A percentile compares a stretch with the other conserved stretches of the same genome.
Conservation (phyloP, 2,113 vertebrate species). For the Rhabdomys dilectus region DNA sequence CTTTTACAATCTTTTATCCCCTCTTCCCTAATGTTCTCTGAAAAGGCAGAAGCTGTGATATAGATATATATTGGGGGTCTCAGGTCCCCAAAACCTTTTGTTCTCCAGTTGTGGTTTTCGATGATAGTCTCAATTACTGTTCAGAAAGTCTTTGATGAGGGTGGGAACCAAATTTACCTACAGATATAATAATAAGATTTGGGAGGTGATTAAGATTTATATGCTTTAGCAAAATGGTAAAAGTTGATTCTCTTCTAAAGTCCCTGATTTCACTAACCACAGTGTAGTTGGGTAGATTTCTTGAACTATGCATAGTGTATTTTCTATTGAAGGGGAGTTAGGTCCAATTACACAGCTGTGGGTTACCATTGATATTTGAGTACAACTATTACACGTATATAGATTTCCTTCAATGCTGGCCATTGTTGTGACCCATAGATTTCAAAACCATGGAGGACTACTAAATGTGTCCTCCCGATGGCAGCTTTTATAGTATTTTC, state of each 20-base stretch:
- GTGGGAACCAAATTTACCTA: not conserved
- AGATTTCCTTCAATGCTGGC: not conserved
- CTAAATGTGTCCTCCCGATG: not conserved
- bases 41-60: not conserved
- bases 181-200: not conserved
- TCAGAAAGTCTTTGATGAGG: not conserved
- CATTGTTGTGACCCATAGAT: not conserved
- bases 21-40: not conserved
- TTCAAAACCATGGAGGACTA: not conserved
- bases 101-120: not conserved
- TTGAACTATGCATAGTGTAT: not conserved
- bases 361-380: not conserved
- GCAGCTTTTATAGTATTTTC: not conserved
- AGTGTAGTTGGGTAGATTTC: not conserved
- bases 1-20: not conserved
- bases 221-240: not conserved
- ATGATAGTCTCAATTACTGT: not conserved
- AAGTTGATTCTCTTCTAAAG: not conserved
- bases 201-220: not conserved
- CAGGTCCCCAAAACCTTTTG: not conserved
- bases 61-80: not conserved
- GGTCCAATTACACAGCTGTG: not conserved
- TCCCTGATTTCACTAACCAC: not conserved
- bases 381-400: not conserved
- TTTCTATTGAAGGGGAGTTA: not conserved